These are phyloP conservation scores for Drosophila emarginata DNA, from an alignment of 2,888 invertebrate genomes.

Conservation along the genomic window DNA sequence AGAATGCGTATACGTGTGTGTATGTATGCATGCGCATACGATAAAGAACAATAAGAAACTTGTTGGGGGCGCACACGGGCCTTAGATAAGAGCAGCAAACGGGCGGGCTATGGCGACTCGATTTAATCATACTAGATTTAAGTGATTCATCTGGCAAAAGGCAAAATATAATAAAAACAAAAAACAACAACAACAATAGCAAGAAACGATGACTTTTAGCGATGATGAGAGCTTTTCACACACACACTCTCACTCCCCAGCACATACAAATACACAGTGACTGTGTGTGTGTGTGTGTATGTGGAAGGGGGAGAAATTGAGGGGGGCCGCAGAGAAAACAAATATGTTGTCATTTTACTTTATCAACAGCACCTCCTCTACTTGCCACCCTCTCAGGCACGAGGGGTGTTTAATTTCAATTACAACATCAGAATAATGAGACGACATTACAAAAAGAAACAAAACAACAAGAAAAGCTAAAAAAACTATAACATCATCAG, in stretches of 20 bases:
- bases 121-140: constrained; percentile 30
- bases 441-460: not conserved
- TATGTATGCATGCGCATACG: constrained; percentile 5
- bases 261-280: constrained; percentile 15
- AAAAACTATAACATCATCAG: constrained; percentile 14
- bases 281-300: not conserved
- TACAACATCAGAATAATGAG: constrained; percentile 1
- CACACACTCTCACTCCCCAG: not conserved
- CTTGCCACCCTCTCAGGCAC: not conserved
- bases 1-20: not conserved
- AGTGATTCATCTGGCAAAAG: constrained; percentile 41
- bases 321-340: constrained; percentile 4
- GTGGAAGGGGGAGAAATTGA: not conserved
- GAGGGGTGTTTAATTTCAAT: constrained; percentile 21
- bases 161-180: constrained; percentile 10
- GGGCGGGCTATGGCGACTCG: constrained; percentile 24
- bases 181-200: constrained; percentile 11
- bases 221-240: constrained; percentile 8
- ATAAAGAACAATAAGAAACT: constrained; percentile 66
- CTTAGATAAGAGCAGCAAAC: constrained; percentile 19
- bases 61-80: constrained; percentile 47
- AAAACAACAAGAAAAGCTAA: constrained; percentile 8
- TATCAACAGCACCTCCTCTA: constrained; percentile 6
- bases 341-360: constrained; percentile 42
- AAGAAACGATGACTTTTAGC: constrained; percentile 32